Percentiles rank a stretch among this genome's conserved stretches.
Conservation (phyloP, 2,888 invertebrate genomes). For the Nymphalis urticae region DNA sequence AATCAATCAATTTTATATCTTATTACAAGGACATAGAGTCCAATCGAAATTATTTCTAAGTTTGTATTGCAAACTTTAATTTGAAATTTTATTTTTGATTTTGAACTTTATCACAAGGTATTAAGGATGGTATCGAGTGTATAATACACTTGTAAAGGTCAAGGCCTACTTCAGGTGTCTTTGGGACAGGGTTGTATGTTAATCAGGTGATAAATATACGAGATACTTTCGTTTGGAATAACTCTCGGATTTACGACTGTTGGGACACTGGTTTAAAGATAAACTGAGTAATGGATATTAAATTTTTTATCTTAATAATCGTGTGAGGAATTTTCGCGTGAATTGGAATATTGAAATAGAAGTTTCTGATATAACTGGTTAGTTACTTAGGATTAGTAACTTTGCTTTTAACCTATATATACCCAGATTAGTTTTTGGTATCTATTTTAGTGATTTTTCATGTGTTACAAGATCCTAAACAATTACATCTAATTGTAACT, state of each 20-base stretch:
- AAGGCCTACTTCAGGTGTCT: conserved; percentile 34
- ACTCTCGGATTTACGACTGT: conserved; percentile 23
- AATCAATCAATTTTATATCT: conserved; percentile 17
- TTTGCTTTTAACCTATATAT: no score
- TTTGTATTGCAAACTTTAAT: not conserved
- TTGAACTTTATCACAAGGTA: not conserved
- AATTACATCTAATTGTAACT: no score
- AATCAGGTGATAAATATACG: conserved; percentile 37
- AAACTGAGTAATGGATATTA: conserved; percentile 19
- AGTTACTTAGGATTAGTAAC: no score
- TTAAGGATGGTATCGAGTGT: conserved; percentile 9
- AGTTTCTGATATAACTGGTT: not conserved
- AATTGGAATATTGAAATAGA: not conserved
- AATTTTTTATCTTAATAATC: conserved; percentile 16
- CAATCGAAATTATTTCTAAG: not conserved
- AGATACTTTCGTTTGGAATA: conserved; percentile 30
- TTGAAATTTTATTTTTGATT: not conserved
- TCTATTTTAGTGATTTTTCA: no score
- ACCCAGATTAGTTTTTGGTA: no score
- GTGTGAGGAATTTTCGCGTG: not conserved
- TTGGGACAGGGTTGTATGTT: conserved; percentile 28
- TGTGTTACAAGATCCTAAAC: no score
- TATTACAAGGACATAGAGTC: conserved; percentile 16
- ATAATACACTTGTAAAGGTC: conserved; percentile 9
- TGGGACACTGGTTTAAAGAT: conserved; percentile 22